Evolutionary conservation across 2,113 vertebrate species (phyloP).

Genomic region (Astur gentilis): DNA sequence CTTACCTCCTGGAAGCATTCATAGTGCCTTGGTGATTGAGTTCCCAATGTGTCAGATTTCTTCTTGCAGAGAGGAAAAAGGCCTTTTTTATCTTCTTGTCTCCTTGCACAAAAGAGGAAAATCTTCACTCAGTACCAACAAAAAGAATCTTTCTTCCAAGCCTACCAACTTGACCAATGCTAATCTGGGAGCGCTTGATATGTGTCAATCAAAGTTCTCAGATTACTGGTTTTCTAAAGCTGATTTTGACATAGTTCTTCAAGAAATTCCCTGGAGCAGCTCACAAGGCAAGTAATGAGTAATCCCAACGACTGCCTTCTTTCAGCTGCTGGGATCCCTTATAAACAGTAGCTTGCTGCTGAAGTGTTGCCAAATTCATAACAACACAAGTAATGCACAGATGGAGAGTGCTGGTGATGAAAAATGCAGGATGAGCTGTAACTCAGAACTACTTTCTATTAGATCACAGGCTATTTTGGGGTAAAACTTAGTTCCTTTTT

Average conservation of each 20-base stretch:
- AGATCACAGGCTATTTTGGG: slow-evolving; percentile 29
- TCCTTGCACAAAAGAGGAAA: background rate
- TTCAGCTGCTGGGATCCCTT: slow-evolving; percentile 39
- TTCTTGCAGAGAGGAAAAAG: background rate
- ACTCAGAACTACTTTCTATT: background rate
- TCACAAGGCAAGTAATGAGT: slow-evolving; percentile 28
- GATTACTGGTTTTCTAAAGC: background rate
- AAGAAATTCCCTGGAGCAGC: background rate
- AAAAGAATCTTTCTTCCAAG: background rate
- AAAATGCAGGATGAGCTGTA: slow-evolving; percentile 31
- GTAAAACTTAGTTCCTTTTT: background rate
- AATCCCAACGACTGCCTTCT: background rate
- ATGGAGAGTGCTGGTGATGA: slow-evolving; percentile 6
- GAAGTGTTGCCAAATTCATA: slow-evolving; percentile 51
- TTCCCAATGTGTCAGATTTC: background rate
- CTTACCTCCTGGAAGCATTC: slow-evolving; percentile 68
- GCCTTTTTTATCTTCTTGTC: background rate
- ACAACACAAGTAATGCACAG: slow-evolving; percentile 33
- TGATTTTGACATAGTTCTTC: background rate
- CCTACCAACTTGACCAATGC: background rate
- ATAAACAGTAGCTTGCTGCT: slow-evolving; percentile 46
- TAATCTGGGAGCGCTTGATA: background rate
- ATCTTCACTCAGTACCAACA: background rate
- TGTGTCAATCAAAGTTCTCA: background rate
- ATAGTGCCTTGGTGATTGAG: background rate